A percentile compares a stretch with the other conserved stretches of the same genome.
Evolutionary conservation across 1,140 invertebrate species (phyloP).

Genomic region (Argopecten irradians): DNA sequence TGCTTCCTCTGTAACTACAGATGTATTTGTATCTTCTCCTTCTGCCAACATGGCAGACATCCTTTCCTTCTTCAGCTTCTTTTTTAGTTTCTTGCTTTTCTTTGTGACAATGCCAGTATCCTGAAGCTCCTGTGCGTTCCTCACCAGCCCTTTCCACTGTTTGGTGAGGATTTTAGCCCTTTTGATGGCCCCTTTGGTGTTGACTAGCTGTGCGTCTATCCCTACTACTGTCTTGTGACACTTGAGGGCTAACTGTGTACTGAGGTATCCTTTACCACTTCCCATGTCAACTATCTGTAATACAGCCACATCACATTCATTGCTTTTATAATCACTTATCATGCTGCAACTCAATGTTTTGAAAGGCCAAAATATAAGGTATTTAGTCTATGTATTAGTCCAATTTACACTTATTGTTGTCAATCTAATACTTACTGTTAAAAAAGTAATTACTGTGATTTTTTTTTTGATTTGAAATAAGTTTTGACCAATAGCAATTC

Average conservation of each 20-base stretch:
- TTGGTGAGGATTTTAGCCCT: constrained; percentile 79
- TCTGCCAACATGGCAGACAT: background rate
- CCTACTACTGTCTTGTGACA: constrained; percentile 86
- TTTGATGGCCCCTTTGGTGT: constrained; percentile 82
- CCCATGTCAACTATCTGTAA: constrained; percentile 86
- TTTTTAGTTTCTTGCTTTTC: constrained; percentile 49
- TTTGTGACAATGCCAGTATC: constrained; percentile 47
- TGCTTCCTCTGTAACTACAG: too few species aligned
- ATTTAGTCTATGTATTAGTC: too few species aligned
- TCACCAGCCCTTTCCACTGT: constrained; percentile 66
- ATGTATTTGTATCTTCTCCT: background rate
- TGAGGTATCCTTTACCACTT: constrained; percentile 91
- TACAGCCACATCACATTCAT: constrained; percentile 25
- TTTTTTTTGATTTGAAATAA: too few species aligned
- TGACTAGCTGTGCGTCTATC: constrained; percentile 84
- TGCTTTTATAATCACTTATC: too few species aligned
- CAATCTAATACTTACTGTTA: too few species aligned
- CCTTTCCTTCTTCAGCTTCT: constrained; percentile 45
- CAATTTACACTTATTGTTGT: too few species aligned
- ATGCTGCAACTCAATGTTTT: too few species aligned
- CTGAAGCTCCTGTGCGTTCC: constrained; percentile 53
- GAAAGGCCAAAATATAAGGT: too few species aligned
- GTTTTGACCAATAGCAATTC: too few species aligned
- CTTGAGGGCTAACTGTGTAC: constrained; percentile 83
- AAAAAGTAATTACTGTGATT: too few species aligned